phyloP scores from a whole-genome alignment of 2,797 vertebrate genomes.

The Arremon brunneinucha region DNA sequence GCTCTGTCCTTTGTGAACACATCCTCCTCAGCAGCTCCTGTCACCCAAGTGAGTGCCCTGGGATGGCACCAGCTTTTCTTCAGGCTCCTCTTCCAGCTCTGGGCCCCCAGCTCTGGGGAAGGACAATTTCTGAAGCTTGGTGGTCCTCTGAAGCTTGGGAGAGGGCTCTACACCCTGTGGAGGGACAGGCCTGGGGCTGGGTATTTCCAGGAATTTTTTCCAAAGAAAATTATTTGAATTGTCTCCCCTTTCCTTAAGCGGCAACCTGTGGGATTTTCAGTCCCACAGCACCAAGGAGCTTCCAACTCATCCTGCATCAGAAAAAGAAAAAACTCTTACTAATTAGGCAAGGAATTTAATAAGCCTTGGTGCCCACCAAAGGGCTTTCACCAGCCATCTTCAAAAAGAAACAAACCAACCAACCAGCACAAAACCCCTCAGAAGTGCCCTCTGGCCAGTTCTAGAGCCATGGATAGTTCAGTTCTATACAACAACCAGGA shows the following conservation, averaged over 20 bases:
- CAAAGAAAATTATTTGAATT: background rate
- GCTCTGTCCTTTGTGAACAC: background rate
- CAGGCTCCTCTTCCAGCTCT: background rate
- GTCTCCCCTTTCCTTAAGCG: background rate
- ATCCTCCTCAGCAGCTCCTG: background rate
- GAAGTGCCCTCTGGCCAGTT: background rate
- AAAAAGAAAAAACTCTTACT: background rate
- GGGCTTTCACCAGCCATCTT: background rate
- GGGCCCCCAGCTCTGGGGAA: background rate
- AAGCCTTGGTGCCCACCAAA: background rate
- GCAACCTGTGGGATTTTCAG: background rate
- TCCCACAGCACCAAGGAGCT: background rate
- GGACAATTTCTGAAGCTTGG: rapidly evolving
- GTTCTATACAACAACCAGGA: background rate
- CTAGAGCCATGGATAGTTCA: background rate
- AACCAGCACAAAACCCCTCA: background rate
- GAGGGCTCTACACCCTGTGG: background rate
- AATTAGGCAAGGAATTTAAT: background rate
- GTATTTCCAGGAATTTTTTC: background rate
- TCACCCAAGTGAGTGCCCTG: background rate
- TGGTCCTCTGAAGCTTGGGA: rapidly evolving
- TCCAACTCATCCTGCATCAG: background rate
- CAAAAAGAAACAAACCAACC: background rate
- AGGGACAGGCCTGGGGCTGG: background rate
- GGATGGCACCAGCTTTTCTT: background rate